These are phyloP conservation scores for Eustalomyia histrio DNA, from an alignment of 2,888 invertebrate genomes.

Conservation along the genomic window DNA sequence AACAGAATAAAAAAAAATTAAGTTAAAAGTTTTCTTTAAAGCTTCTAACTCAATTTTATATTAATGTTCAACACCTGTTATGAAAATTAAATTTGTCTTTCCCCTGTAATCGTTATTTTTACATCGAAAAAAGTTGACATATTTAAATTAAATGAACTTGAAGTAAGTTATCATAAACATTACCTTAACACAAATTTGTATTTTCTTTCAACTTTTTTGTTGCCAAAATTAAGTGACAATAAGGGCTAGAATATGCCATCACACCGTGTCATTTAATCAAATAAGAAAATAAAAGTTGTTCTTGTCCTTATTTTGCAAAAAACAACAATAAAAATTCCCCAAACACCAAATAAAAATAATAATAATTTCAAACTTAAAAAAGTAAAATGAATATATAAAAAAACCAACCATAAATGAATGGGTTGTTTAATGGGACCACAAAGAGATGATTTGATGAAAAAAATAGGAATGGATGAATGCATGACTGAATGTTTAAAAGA, in stretches of 20 bases:
- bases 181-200: constrained; percentile 7
- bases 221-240: constrained; percentile 11
- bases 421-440: constrained; percentile 16
- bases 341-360: constrained; percentile 46
- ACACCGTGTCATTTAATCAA: constrained; percentile 26
- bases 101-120: background rate
- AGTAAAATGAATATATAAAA: background rate
- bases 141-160: constrained; percentile 1
- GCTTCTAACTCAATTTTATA: background rate
- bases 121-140: background rate
- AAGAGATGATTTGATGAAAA: constrained; percentile 1
- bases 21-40: no score
- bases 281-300: constrained; percentile 20
- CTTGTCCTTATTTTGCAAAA: constrained; percentile 21
- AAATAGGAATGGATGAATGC: background rate
- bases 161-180: constrained; percentile 29
- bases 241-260: background rate
- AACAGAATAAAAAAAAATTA: no score
- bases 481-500: background rate
- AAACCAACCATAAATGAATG: constrained; percentile 10
- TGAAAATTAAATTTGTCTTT: background rate
- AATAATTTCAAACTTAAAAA: constrained; percentile 36
- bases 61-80: no score
- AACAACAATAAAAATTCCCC: constrained; percentile 29
- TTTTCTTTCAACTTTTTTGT: background rate